Percentiles rank a stretch among this genome's conserved stretches.
Evolutionary conservation across 1,140 invertebrate genomes (phyloP).

Genomic region (Pantala flavescens): DNA sequence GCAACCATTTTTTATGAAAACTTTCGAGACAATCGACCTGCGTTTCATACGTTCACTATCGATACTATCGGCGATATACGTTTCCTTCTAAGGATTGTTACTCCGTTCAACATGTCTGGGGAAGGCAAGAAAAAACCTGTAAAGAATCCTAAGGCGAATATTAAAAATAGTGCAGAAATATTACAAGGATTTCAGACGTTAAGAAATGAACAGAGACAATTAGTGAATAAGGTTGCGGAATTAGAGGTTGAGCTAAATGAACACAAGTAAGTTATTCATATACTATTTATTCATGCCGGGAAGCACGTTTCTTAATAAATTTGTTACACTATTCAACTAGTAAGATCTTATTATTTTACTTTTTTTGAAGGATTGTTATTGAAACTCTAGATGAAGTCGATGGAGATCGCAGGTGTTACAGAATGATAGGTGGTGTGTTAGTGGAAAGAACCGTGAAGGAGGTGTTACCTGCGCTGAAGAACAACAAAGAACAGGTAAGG

Average conservation of each 20-base stretch:
- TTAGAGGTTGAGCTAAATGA: constrained; percentile 88
- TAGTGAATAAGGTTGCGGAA: constrained; percentile 80
- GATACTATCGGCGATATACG: background rate
- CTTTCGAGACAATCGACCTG: no score
- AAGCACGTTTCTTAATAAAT: background rate
- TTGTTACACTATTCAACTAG: constrained; percentile 16
- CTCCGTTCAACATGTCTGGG: background rate
- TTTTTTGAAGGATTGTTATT: constrained; percentile 74
- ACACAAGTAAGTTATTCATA: constrained; percentile 65
- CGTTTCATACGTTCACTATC: background rate
- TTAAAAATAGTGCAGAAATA: constrained; percentile 59
- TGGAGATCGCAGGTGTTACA: constrained; percentile 77
- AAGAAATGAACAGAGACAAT: constrained; percentile 71
- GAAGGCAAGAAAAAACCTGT: background rate
- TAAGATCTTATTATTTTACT: constrained; percentile 17
- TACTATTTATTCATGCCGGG: background rate
- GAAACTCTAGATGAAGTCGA: constrained; percentile 84
- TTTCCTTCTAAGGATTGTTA: constrained; percentile 4
- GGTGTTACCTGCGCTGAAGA: constrained; percentile 70
- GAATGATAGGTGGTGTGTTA: constrained; percentile 86
- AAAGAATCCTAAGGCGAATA: background rate
- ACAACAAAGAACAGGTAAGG: constrained; percentile 68
- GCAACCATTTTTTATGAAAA: no score
- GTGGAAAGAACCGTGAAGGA: constrained; percentile 88
- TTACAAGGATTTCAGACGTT: constrained; percentile 75